Evolutionary conservation across 2,113 vertebrate species (phyloP), one percentile per base, ranked within the genome.

Genomic region (Pomatostomus ruficeps): DNA sequence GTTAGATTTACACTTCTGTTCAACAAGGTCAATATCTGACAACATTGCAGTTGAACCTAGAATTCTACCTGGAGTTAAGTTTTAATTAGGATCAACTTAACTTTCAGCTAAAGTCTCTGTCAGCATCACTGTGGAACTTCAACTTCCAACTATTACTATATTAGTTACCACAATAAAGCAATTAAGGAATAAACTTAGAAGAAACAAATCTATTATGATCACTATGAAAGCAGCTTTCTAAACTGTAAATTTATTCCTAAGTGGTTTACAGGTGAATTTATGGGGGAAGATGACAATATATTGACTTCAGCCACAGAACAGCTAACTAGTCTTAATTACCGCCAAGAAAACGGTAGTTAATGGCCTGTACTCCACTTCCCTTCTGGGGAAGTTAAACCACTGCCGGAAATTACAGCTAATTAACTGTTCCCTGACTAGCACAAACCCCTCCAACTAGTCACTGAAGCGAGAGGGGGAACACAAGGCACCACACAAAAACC

Each of bases 301-400:
- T 72, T n/a, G 24, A 63, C 57, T 86, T 33, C 25, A 55, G 65
- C 61, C 87, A 72, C 89, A 75, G 8, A 75, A 75, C 66, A 52
- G 66, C 49, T 88, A 85, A 80, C 75, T 36, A 48, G 62, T 62
- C 72, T 93, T 92, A 92, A 92, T 79, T 93, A 92, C 71, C 23
- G 58, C 57, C 40, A 68, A 43, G 62, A 80, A 78, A 49, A 66
- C 2, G 1, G 71, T 49, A 92, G 62, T 80, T 76, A 72, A 61
- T 4, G 58, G 58, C 75, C 70, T 58, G 33, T 92, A 54, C 67
- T 75, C 67, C 54, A 48, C 88, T 62, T 48, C 78, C 92, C 88
- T 93, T 88, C 88, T 73, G 86, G 71, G 75, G 26, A 93, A 80
- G 62, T 58, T 68, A 76, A 88, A 51, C 45, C 89, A 73, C 66